Evolutionary conservation across 2,797 vertebrate species (phyloP).

Genomic region (Phalanger gymnotis): DNA sequence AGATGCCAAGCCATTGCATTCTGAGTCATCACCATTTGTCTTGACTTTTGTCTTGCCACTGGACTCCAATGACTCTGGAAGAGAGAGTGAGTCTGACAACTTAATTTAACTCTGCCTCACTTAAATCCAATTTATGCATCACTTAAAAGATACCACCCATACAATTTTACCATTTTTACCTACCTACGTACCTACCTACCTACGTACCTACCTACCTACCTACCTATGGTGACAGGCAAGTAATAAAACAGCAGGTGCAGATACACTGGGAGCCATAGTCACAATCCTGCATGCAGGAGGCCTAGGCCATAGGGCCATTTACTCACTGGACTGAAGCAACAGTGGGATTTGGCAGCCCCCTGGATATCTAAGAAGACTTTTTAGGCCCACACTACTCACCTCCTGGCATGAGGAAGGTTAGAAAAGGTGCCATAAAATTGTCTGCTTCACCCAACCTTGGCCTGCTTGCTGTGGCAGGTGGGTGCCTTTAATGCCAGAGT

Average conservation of each 20-base stretch:
- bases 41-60: neutral
- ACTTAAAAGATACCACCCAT: neutral
- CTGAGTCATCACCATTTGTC: neutral
- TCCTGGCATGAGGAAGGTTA: neutral
- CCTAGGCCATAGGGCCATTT: neutral
- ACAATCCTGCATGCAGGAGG: neutral
- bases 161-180: neutral
- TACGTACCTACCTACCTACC: neutral
- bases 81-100: neutral
- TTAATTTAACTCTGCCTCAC: neutral
- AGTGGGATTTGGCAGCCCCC: neutral
- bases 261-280: neutral
- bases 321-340: neutral
- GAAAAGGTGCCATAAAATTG: neutral
- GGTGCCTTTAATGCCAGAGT: neutral
- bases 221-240: neutral
- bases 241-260: neutral
- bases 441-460: neutral
- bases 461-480: neutral
- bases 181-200: neutral
- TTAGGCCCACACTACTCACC: neutral
- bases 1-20: neutral
- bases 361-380: neutral
- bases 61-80: neutral
- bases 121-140: neutral